These are phyloP conservation scores for Diorhabda sublineata DNA, from an alignment of 1,140 invertebrate genomes.

Conservation along the genomic window DNA sequence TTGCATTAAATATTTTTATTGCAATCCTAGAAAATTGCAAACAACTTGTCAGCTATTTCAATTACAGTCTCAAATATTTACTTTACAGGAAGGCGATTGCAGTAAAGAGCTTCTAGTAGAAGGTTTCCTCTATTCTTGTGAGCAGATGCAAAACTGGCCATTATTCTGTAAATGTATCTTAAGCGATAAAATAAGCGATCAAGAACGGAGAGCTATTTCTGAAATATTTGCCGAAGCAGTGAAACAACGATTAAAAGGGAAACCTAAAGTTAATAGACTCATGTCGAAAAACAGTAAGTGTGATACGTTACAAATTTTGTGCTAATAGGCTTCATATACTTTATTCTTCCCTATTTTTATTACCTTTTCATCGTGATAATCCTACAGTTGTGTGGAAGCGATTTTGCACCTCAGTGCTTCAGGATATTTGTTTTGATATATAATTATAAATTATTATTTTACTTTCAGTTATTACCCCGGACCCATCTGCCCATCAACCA, in stretches of 20 bases:
- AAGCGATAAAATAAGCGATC: background rate
- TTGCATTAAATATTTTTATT: too few species aligned
- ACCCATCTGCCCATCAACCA: too few species aligned
- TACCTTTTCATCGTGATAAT: background rate
- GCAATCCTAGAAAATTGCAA: too few species aligned
- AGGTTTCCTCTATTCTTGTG: slow-evolving; percentile 2
- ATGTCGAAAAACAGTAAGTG: slow-evolving; percentile 1
- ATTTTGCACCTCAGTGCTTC: background rate
- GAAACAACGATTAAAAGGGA: slow-evolving; percentile 9
- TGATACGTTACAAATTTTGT: background rate
- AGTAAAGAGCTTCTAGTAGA: slow-evolving; percentile 9
- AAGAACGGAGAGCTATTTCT: background rate
- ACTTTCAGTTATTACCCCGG: too few species aligned
- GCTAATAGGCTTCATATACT: too few species aligned
- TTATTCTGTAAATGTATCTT: slow-evolving; percentile 8
- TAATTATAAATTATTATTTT: background rate
- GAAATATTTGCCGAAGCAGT: slow-evolving; percentile 7
- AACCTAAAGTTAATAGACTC: background rate
- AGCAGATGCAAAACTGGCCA: slow-evolving; percentile 7
- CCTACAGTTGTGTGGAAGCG: background rate
- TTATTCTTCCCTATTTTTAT: too few species aligned
- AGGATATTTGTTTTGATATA: background rate
- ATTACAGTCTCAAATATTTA: too few species aligned
- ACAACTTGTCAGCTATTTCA: too few species aligned
- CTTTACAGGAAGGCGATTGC: slow-evolving; percentile 6